Percentiles rank a stretch among this genome's conserved stretches.
These are phyloP conservation scores for Oryzias dopingdopingensis DNA, from an alignment of 2,797 vertebrate species.

Conservation along the genomic window DNA sequence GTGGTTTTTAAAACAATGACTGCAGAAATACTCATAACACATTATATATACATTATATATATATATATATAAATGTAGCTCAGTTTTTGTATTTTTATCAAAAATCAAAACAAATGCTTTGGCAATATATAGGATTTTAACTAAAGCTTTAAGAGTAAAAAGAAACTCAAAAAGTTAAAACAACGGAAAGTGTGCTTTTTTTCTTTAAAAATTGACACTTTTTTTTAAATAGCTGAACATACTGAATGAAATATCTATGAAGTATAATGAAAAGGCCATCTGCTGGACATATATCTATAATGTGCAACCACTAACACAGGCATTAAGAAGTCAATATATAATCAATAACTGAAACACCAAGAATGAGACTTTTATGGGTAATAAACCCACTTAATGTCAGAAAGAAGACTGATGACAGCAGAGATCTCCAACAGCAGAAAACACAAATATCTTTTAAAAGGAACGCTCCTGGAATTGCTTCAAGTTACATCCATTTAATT, in stretches of 20 bases:
- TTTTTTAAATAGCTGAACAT: constrained; percentile 3
- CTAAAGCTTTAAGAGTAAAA: constrained; percentile 19
- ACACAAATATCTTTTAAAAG: constrained; percentile 22
- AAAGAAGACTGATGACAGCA: constrained; percentile 42
- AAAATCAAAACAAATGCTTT: too few relatives aligned
- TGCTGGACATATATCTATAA: constrained; percentile 30
- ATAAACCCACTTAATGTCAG: constrained; percentile 31
- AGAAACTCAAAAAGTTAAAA: constrained; percentile 31
- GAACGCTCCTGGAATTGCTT: constrained; percentile 37
- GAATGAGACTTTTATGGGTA: constrained; percentile 47
- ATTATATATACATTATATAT: too few relatives aligned
- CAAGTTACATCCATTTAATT: constrained; percentile 36
- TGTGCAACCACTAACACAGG: constrained; percentile 36
- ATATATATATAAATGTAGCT: too few relatives aligned
- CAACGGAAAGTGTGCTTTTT: constrained; percentile 1
- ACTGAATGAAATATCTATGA: constrained; percentile 4
- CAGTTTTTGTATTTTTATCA: too few relatives aligned
- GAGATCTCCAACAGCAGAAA: constrained; percentile 24
- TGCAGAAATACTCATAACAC: too few relatives aligned
- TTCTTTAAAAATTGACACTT: constrained; percentile 13
- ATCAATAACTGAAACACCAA: constrained; percentile 51
- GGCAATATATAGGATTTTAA: neutral
- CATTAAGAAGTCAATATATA: constrained; percentile 49
- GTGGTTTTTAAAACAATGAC: too few relatives aligned
- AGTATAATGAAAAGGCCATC: constrained; percentile 12